Percentiles rank a stretch among this genome's conserved stretches.
These are phyloP conservation scores for Acanthopagrus latus DNA, from an alignment of 2,797 vertebrate species.

Conservation along the genomic window DNA sequence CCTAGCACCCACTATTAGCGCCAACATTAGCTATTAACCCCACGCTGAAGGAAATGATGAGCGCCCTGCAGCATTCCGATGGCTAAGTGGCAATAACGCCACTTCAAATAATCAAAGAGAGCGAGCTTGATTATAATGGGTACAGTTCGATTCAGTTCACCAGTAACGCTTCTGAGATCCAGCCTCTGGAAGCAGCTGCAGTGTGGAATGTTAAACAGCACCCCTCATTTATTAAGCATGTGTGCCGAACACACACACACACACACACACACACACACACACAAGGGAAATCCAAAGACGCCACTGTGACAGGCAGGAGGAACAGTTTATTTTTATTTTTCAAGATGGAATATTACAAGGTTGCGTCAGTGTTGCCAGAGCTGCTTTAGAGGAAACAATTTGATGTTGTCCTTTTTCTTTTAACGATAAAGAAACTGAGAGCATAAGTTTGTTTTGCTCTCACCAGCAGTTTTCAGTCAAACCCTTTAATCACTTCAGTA, in stretches of 20 bases:
- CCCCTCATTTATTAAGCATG: constrained; percentile 24
- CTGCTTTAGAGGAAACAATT: constrained; percentile 23
- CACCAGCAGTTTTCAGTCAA: background rate
- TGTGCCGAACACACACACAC: constrained; percentile 1
- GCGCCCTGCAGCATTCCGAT: background rate
- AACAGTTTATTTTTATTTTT: constrained; percentile 31
- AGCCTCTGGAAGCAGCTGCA: background rate
- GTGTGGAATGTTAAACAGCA: constrained; percentile 26
- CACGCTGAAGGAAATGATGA: constrained; percentile 25
- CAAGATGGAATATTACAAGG: constrained; percentile 18
- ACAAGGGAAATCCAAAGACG: constrained; percentile 10
- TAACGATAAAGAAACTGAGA: background rate
- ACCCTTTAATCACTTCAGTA: constrained; percentile 11
- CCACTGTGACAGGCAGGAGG: constrained; percentile 6
- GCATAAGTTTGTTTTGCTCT: too few relatives aligned
- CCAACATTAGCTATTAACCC: constrained; percentile 42
- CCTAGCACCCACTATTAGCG: constrained; percentile 28
- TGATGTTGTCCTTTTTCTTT: too few relatives aligned
- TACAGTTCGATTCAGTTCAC: background rate
- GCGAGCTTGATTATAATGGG: background rate
- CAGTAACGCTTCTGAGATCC: background rate
- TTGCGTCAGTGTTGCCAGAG: constrained; percentile 55
- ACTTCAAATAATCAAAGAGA: background rate
- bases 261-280: background rate
- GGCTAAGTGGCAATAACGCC: constrained; percentile 15